Evolutionary conservation across 2,797 vertebrate species (phyloP).

Genomic region (Mormyrus hasselquistii): DNA sequence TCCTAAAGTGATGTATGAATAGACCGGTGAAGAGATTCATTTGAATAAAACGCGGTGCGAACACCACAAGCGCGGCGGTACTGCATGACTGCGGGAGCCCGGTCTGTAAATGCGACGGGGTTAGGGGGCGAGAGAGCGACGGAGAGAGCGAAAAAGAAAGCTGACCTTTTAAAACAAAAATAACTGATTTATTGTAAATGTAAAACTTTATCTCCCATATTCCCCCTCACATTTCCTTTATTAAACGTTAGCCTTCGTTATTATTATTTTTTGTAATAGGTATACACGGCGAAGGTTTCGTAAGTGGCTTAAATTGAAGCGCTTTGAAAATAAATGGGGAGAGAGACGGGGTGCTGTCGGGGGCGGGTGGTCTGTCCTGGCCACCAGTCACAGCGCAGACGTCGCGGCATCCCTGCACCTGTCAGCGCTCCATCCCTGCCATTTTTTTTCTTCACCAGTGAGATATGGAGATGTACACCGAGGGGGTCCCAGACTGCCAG

Average conservation of each 20-base stretch:
- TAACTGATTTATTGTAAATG: neutral
- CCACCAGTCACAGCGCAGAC: conserved; percentile 14
- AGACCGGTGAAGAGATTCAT: neutral
- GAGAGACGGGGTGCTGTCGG: neutral
- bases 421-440: conserved; percentile 23
- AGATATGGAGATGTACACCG: conserved; percentile 33
- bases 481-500: neutral
- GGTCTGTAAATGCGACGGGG: neutral
- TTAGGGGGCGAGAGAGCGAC: neutral
- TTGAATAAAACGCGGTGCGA: neutral
- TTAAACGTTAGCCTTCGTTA: neutral
- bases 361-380: neutral
- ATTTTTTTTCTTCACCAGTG: conserved; percentile 25
- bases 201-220: neutral
- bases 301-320: neutral
- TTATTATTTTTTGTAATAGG: neutral
- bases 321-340: neutral
- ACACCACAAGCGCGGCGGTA: neutral
- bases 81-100: conserved; percentile 43
- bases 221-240: neutral
- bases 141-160: conserved; percentile 6
- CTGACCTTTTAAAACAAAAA: neutral
- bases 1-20: neutral
- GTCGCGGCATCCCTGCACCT: neutral
- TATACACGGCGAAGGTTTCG: neutral